Evolutionary conservation across 2,797 vertebrate genomes (phyloP).

Genomic region (Phalanger gymnotis): DNA sequence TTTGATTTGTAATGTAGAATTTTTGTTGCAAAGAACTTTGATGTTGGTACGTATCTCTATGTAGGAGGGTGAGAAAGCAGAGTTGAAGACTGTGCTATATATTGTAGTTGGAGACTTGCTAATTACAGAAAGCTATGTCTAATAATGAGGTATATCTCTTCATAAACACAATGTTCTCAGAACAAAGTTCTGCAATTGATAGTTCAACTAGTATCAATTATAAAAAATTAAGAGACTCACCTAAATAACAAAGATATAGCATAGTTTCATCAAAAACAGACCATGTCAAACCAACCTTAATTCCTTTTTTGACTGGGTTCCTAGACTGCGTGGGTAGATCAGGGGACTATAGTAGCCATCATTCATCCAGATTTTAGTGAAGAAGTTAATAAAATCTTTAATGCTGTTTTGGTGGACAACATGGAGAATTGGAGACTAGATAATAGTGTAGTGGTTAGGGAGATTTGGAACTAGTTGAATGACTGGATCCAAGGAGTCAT

Average conservation of each 20-base stretch:
- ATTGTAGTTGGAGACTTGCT: background rate
- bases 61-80: background rate
- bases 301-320: background rate
- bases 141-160: conserved; percentile 40
- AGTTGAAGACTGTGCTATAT: background rate
- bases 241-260: background rate
- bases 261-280: background rate
- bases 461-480: background rate
- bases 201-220: conserved; percentile 41
- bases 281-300: background rate
- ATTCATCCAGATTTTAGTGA: background rate
- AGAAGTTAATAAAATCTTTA: background rate
- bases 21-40: background rate
- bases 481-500: background rate
- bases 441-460: background rate
- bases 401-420: background rate
- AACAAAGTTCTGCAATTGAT: conserved; percentile 46
- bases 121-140: conserved; percentile 40
- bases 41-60: background rate
- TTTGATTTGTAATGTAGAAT: background rate
- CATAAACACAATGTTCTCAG: conserved; percentile 47
- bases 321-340: background rate
- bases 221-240: conserved; percentile 25
- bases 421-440: background rate
- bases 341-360: background rate